Base-by-base conservation (phyloP, 2,113 vertebrate species). In the Scopus umbretta region DNA sequence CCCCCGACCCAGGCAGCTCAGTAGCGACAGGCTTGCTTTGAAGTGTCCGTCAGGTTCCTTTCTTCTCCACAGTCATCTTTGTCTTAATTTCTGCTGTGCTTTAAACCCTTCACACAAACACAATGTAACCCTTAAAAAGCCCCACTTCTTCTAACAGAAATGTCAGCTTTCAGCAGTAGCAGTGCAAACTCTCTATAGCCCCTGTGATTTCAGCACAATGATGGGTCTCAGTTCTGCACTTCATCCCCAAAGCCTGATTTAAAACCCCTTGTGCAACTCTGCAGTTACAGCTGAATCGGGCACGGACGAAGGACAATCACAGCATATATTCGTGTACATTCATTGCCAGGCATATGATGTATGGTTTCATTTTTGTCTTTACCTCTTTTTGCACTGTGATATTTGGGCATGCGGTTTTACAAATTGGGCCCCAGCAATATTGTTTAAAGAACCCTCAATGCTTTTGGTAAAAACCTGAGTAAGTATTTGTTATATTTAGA, bases 401-500 rank as follows among this genome's bases (percentile, higher is more conserved):
- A 70, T 89, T 78, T 89, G 58, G 47, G 16, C 63, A 50, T 15
- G 42, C 40, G 58, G 62, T 36, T 90, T 86, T 78, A 52, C 25
- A 78, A 83, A 94, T 66, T 11, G 5, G 34, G 12, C 18, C 56
- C 52, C 2, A 3, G 50, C 22, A 55, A 45, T 75, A 71, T 20
- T 65, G 36, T 74, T 86, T 74, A 80, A 96, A 95, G 70, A 91
- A 89, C 84, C 17, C 58, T 92, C 90, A 42, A 43, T 68, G 43
- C 59, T 87, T 86, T 95, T 0, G 1, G 53, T 87, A 94, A 93
- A 96, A 95, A 86, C 86, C 96, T 94, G 90, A 95, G 75, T 88
- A 96, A 92, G 92, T 96, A 87, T 89, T 87, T 96, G 62, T 95
- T 97, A 92, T 91, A 94, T 97, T 96, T 96, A 95, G 95, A 96